phyloP scores from a whole-genome alignment of 2,888 invertebrate species.

The Lamproptera curius region DNA sequence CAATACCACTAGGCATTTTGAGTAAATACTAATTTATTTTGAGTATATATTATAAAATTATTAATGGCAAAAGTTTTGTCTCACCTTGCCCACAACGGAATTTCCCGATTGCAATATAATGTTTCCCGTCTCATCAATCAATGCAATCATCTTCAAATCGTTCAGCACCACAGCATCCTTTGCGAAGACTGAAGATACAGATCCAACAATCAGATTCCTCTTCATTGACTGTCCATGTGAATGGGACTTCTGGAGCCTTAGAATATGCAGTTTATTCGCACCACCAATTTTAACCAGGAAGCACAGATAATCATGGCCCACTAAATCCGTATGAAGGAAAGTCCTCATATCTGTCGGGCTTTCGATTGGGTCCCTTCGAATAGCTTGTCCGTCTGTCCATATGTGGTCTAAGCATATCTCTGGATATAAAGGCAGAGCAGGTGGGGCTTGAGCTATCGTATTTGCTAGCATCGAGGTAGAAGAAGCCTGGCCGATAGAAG shows the following conservation, averaged over 20 bases:
- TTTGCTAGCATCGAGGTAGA: slow-evolving; percentile 66
- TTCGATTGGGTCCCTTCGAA: slow-evolving; percentile 57
- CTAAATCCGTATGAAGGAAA: slow-evolving; percentile 90
- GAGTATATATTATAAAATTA: no score
- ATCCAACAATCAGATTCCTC: slow-evolving; percentile 86
- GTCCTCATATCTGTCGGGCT: slow-evolving; percentile 75
- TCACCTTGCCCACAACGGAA: slow-evolving; percentile 85
- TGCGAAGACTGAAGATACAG: slow-evolving; percentile 84
- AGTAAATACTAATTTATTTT: no score
- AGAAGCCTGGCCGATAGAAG: slow-evolving; percentile 66
- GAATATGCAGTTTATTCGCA: slow-evolving; percentile 79
- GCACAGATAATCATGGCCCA: slow-evolving; percentile 91
- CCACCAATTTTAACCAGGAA: slow-evolving; percentile 78
- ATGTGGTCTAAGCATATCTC: slow-evolving; percentile 93
- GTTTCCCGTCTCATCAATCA: slow-evolving; percentile 88
- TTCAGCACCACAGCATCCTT: slow-evolving; percentile 90
- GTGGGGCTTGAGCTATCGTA: slow-evolving; percentile 65
- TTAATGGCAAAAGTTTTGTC: no score
- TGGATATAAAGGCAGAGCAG: slow-evolving; percentile 86
- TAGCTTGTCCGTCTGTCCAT: slow-evolving; percentile 86
- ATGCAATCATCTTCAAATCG: slow-evolving; percentile 89
- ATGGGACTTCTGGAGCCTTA: slow-evolving; percentile 82
- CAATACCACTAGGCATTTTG: no score
- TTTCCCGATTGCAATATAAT: slow-evolving; percentile 91
- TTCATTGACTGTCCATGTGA: slow-evolving; percentile 60